Evolutionary conservation across 2,888 invertebrate species (phyloP).

Genomic region (Allygus modestus): DNA sequence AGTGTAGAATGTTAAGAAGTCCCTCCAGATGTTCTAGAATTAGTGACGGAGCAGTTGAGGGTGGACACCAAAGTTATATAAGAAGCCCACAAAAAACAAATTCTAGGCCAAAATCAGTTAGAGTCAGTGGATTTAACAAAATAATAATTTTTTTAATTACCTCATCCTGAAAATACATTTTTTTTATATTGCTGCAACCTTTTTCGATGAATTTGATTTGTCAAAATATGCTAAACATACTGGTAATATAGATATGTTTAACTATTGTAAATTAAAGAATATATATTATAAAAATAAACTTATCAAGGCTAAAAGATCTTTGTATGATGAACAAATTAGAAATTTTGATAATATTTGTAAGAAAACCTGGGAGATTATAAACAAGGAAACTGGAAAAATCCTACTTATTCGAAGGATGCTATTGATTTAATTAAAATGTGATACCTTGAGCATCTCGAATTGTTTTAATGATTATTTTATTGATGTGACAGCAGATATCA

Average conservation of each 20-base stretch:
- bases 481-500: not conserved
- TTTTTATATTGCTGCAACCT: too few species aligned
- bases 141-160: too few species aligned
- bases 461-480: not conserved
- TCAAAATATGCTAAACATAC: slow-evolving; percentile 7
- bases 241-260: not conserved
- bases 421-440: not conserved
- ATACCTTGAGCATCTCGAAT: slow-evolving; percentile 20
- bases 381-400: slow-evolving; percentile 18
- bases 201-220: too few species aligned
- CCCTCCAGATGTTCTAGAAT: too few species aligned
- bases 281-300: slow-evolving; percentile 5
- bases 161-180: too few species aligned
- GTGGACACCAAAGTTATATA: too few species aligned
- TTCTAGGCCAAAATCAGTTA: too few species aligned
- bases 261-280: not conserved
- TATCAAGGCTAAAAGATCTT: not conserved
- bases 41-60: too few species aligned
- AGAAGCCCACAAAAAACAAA: too few species aligned
- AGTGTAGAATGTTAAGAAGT: too few species aligned
- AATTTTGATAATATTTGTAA: slow-evolving; percentile 27
- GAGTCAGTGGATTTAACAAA: too few species aligned
- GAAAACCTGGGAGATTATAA: slow-evolving; percentile 34
- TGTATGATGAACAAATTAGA: not conserved
- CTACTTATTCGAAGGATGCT: not conserved